Evolutionary conservation across 2,113 vertebrate genomes (phyloP), one percentile per base, ranked within the genome.

Genomic region (Anolis carolinensis): DNA sequence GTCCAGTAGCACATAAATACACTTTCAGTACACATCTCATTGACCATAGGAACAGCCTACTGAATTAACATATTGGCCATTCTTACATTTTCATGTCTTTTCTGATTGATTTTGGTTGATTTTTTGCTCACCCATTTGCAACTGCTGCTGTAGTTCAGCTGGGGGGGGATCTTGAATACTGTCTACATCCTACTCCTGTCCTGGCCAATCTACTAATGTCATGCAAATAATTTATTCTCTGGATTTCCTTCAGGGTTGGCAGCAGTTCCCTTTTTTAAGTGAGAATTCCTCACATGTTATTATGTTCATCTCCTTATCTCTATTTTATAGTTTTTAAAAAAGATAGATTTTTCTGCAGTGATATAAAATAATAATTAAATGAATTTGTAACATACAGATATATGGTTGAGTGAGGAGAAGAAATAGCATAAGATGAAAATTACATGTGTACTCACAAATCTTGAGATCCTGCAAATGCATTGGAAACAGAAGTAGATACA

Each of bases 211-310:
- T 20, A 55, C 18, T 30, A 14, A 82, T 34, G 7, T 18, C n/a
- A 32, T 32, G 9, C 44, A 70, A 68, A 78, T 25, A 7, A 85
- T n/a, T n/a, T 55, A 23, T 70, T 71, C 25, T 59, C 25, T 71
- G 32, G 32, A 62, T 50, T 48, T 13, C 27, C 55, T 32, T 27
- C 27, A 32, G 14, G 34, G 20, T 55, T 44, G 32, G 32, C 55
- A 18, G 55, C 3, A 62, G 52, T 16, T 63, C 59, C 10, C 39
- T 32, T 63, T 5, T 18, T 32, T 48, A 65, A 48, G 71, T 11
- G 0, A 18, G 55, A 27, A 3, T 59, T 32, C 20, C 5, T 30
- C 14, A 5, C 63, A 34, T 0, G 0, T 4, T 32, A 84, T 0
- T 2, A 32, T 65, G 59, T 23, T 9, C 0, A n/a, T 7, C 68